Evolutionary conservation across 2,888 invertebrate species (phyloP), one percentile per base, ranked within the genome.

Genomic region (Chrysotoxum bicinctum): DNA sequence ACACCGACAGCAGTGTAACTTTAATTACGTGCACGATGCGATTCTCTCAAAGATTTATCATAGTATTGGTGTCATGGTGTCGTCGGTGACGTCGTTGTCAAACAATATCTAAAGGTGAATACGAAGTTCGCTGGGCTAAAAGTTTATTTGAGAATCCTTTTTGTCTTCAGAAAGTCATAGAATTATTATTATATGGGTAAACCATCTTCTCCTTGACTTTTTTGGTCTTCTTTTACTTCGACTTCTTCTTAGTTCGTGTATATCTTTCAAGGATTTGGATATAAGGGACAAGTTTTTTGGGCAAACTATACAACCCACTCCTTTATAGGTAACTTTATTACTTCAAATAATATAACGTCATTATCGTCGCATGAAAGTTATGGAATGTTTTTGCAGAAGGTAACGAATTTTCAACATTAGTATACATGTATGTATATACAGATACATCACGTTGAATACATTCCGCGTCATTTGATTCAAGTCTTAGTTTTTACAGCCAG

Each of bases 321-420:
- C 83, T 74, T 74, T 69, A 50, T 26, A 4, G 69, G 74, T 56
- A 83, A 83, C 74, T 83, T 79, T 83, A 83, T 83, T 79, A 79
- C 83, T 79, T 78, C 74, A 64, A 79, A 79, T 66, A 79, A 83
- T 64, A 79, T 79, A 79, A 83, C 70, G 79, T 74, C 79, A 78
- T 79, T 83, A 83, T 83, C 79, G 83, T 83, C 74, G 69, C 52
- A 83, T 73, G 56, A 74, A 74, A 79, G 74, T 83, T 83, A 83
- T 79, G 79, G 48, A 83, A 83, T 83, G 74, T 58, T 72, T 60
- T 52, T 40, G 43, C 40, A 50, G 16, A 14, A 58, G 64, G 21
- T 26, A n/a, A 56, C 0, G 30, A 37, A 52, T 62, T 19, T 30
- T 58, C n/a, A 40, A 26, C 48, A 23, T 50, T 23, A 50, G 2